Evolutionary conservation across 1,140 invertebrate genomes (phyloP).

Genomic region (Pristionchus pacificus): DNA sequence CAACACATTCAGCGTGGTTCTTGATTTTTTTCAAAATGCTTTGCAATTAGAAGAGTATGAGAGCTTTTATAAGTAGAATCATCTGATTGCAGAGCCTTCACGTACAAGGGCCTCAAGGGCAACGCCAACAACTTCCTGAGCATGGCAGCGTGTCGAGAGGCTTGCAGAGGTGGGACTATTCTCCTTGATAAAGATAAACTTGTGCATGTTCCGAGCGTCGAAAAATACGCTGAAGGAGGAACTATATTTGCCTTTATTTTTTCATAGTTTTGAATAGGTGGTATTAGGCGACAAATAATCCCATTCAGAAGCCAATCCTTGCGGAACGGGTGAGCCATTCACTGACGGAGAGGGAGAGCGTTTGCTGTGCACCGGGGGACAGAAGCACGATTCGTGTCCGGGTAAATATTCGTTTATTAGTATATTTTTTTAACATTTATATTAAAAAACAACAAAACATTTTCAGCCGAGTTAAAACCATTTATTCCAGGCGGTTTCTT

Average conservation of each 20-base stretch:
- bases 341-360: slow-evolving; percentile 38
- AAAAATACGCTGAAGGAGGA: no score
- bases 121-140: slow-evolving; percentile 76
- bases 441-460: not conserved
- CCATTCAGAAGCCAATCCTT: slow-evolving; percentile 47
- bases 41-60: no score
- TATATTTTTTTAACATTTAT: no score
- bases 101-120: slow-evolving; percentile 47
- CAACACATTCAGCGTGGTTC: no score
- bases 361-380: slow-evolving; percentile 42
- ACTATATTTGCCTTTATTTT: no score
- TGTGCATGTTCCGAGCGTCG: no score
- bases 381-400: slow-evolving; percentile 41
- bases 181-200: no score
- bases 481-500: slow-evolving; percentile 36
- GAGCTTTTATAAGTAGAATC: no score
- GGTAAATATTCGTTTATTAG: no score
- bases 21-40: no score
- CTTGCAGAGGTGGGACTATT: slow-evolving; percentile 28
- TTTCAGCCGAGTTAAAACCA: not conserved
- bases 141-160: slow-evolving; percentile 67
- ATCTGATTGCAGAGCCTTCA: slow-evolving; percentile 30
- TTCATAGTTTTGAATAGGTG: not conserved
- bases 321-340: slow-evolving; percentile 49
- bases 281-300: not conserved